A percentile compares a stretch with the other conserved stretches of the same genome.
These are phyloP conservation scores for Mythimna albipuncta DNA, from an alignment of 2,888 invertebrate genomes.

Conservation along the genomic window DNA sequence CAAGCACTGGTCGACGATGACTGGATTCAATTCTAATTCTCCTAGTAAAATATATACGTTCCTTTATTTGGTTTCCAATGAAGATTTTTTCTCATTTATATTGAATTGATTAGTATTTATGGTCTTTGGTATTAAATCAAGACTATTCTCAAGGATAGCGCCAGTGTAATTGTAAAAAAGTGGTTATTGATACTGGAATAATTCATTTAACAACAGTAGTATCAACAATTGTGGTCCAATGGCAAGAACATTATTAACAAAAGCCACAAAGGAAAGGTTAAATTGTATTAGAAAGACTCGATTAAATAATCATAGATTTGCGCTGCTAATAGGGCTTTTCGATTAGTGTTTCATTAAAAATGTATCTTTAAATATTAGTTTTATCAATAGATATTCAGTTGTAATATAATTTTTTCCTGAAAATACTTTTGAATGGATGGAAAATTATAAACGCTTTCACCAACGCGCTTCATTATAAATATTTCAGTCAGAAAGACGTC, in stretches of 20 bases:
- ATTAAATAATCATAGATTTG: constrained; percentile 26
- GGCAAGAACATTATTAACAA: constrained; percentile 5
- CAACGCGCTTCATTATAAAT: no score
- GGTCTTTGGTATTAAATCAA: not conserved
- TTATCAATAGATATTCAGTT: not conserved
- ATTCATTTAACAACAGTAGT: not conserved
- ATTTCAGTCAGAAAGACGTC: no score
- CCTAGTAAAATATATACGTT: not conserved
- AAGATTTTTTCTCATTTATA: not conserved
- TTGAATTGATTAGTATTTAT: not conserved
- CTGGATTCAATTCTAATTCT: not conserved
- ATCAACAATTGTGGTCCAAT: not conserved
- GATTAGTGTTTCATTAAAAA: not conserved
- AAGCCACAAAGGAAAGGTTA: not conserved
- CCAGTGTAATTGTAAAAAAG: not conserved
- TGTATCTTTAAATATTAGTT: not conserved
- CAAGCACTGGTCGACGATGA: not conserved
- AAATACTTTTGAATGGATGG: not conserved
- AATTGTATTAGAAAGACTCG: constrained; percentile 23
- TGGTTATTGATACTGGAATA: not conserved
- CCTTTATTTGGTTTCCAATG: not conserved
- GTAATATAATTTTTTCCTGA: not conserved
- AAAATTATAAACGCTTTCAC: not conserved
- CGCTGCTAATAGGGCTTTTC: not conserved
- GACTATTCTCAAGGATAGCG: not conserved